Base-by-base conservation (phyloP, 2,113 vertebrate genomes). In the Syrmaticus mikado region DNA sequence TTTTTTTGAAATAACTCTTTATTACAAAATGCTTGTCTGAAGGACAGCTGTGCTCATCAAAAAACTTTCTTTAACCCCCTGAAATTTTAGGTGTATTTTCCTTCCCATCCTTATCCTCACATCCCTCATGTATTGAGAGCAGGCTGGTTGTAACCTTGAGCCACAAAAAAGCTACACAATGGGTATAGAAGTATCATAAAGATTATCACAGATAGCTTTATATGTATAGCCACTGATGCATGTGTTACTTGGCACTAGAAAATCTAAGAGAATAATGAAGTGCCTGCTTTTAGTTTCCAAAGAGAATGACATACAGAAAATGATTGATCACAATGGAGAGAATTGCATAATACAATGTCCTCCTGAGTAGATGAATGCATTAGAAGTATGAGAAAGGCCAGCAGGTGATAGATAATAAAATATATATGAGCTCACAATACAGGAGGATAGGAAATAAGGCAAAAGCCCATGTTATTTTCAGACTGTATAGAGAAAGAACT, bases 191-290 rank as follows among this genome's bases (percentile, higher is more conserved):
- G 48, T 40, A 52, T 17, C 34, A 55, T 60, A 73, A 71, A 62
- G 28, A 52, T 3, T 9, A 22, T 38, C 25, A 38, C 1, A 64
- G 53, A 73, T 88, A 90, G 40, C 48, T 94, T 79, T 58, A 72
- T n/a, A 19, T 25, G 21, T 10, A 2, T 25, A 67, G 71, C 86
- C 76, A 82, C 41, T 94, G 90, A 96, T 92, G 65, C 91, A 94
- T 93, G 91, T 40, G 41, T 71, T 86, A 18, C 55, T 65, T 89
- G 61, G 55, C 65, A 57, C 20, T 46, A 57, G 84, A 58, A 53
- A 96, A 83, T 93, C 82, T 62, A 58, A 38, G 55, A 87, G 66
- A 84, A 88, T 93, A 94, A 94, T 88, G 87, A 91, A 82, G 28
- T 74, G 24, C 46, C 40, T 76, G 48, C n/a, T 91, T 92, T 95